phyloP scores from a whole-genome alignment of 23 tunicate species.

The Trididemnum clinides region DNA sequence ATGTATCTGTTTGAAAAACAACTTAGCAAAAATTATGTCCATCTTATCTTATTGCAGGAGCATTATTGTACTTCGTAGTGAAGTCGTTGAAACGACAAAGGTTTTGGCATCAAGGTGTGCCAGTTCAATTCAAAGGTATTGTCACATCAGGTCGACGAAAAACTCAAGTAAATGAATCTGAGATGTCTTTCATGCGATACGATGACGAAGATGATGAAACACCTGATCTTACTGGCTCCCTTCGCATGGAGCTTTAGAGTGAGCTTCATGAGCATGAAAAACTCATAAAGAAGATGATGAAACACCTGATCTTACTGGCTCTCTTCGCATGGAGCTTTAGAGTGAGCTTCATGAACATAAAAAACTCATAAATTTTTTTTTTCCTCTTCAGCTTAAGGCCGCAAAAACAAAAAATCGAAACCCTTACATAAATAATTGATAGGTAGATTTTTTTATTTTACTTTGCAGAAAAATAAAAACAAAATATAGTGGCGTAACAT shows the following conservation, averaged over 20 bases:
- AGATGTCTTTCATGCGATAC: neutral
- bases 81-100: neutral
- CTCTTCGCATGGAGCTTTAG: neutral
- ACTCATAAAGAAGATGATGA: neutral
- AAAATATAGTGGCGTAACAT: no score
- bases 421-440: no score
- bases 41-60: neutral
- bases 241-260: neutral
- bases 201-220: neutral
- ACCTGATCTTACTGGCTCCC: neutral
- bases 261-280: no score
- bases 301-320: neutral
- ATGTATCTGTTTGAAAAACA: no score
- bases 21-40: no score
- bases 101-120: neutral
- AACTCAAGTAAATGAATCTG: neutral
- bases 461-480: no score
- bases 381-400: no score
- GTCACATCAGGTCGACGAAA: neutral
- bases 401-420: no score
- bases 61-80: neutral
- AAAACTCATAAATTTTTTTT: no score
- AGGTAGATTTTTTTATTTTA: no score
- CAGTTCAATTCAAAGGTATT: neutral
- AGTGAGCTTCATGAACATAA: no score